Conservation (phyloP, 2,888 invertebrate genomes). For the Drosophila lacicola region DNA sequence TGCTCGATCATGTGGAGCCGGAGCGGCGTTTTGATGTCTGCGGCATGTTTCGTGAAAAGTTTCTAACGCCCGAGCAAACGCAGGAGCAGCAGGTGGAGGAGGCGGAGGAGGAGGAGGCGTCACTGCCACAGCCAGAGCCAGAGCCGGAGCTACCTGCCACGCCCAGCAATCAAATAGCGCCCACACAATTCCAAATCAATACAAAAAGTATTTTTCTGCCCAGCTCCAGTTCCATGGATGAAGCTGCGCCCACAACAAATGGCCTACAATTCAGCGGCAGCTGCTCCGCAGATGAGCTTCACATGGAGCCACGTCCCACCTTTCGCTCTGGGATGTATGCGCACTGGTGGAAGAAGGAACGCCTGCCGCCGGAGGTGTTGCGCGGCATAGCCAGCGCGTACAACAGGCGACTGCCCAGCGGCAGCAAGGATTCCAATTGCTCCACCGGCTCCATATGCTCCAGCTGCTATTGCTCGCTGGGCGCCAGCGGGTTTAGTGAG, state of each 20-base stretch:
- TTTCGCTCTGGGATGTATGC: slow-evolving; percentile 94
- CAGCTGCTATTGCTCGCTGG: slow-evolving; percentile 78
- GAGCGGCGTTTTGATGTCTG: slow-evolving; percentile 83
- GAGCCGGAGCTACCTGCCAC: slow-evolving; percentile 3
- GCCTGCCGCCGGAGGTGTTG: slow-evolving; percentile 89
- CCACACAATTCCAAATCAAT: slow-evolving; percentile 79
- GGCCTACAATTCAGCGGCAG: slow-evolving; percentile 57
- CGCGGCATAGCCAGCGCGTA: slow-evolving; percentile 85
- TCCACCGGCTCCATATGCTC: slow-evolving; percentile 69
- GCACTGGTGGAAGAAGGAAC: slow-evolving; percentile 97
- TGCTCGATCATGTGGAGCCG: slow-evolving; percentile 62
- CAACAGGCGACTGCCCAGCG: slow-evolving; percentile 86
- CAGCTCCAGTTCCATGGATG: slow-evolving; percentile 64
- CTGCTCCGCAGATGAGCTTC: slow-evolving; percentile 58
- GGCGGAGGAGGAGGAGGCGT: neutral
- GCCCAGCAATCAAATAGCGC: slow-evolving; percentile 26
- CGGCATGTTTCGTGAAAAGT: slow-evolving; percentile 84
- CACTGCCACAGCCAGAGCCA: slow-evolving; percentile 16
- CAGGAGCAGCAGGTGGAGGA: slow-evolving; percentile 41
- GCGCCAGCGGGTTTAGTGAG: slow-evolving; percentile 80
- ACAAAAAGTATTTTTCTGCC: slow-evolving; percentile 82
- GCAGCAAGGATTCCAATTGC: slow-evolving; percentile 85
- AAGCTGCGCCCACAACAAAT: slow-evolving; percentile 25
- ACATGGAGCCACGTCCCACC: slow-evolving; percentile 78
- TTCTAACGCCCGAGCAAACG: slow-evolving; percentile 77